These are phyloP conservation scores for Leptopilina myrica DNA, from an alignment of 2,888 invertebrate genomes.

Conservation along the genomic window DNA sequence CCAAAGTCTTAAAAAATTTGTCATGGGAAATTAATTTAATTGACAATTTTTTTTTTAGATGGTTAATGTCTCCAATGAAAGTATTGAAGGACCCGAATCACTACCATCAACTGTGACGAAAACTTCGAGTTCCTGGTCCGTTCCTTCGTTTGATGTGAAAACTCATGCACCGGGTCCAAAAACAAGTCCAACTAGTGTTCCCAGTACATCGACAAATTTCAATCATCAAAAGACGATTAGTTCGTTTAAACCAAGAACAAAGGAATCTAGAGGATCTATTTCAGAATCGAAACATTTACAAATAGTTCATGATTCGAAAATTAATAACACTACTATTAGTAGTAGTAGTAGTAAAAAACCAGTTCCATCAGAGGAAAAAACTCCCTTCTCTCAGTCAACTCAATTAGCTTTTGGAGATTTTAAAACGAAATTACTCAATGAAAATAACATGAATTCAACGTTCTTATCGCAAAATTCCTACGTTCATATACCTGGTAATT, in stretches of 20 bases:
- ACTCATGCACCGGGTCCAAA: conserved; percentile 4
- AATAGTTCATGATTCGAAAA: background rate
- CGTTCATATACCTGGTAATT: conserved; percentile 56
- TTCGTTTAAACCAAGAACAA: background rate
- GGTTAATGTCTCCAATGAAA: conserved; percentile 11
- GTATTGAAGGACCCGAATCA: conserved; percentile 48
- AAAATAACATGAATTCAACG: conserved; percentile 60
- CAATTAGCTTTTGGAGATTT: conserved; percentile 60
- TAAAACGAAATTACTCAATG: conserved; percentile 54
- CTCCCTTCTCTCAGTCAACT: conserved; percentile 19
- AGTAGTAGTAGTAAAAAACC: background rate
- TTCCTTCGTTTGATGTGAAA: conserved; percentile 11
- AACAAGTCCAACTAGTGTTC: background rate
- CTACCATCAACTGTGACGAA: conserved; percentile 34
- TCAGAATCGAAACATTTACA: background rate
- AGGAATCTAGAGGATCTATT: background rate
- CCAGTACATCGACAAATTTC: background rate
- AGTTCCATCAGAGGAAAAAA: conserved; percentile 42
- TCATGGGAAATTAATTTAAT: background rate
- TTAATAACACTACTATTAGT: background rate
- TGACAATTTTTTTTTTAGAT: conserved; percentile 22
- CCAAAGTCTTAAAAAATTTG: too few relatives aligned
- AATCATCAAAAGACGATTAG: background rate
- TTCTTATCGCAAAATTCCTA: conserved; percentile 54
- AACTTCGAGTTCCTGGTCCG: conserved; percentile 48